Evolutionary conservation across 2,888 invertebrate genomes (phyloP), one percentile per base, ranked within the genome.

Genomic region (Lochmaea capreae): DNA sequence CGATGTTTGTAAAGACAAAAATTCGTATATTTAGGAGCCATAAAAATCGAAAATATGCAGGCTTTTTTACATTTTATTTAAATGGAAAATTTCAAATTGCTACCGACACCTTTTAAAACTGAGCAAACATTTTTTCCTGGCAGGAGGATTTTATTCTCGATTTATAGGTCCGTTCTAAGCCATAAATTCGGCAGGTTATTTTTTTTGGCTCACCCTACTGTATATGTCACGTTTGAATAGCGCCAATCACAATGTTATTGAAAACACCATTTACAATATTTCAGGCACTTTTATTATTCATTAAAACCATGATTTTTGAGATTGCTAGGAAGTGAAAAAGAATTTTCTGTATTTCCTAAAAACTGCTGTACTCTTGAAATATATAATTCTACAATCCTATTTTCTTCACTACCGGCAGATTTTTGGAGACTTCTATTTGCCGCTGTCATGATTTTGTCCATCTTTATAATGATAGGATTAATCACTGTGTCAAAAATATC

Each of bases 401-500:
- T 33, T 39, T 61, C 61, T 16, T 61, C 14, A 39, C 12, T 11
- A 42, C 42, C 26, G 11, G 57, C 16, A 2, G 16, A 16, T 16
- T 67, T 57, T 68, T 72, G 65, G 6, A 58, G 39, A 12, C 58
- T 22, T 22, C 62, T 72, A n/a, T 74, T 73, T 9, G 72, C 58
- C 9, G 57, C 39, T 66, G 59, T 61, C 49, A 75, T 63, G 5
- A 76, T 26, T 46, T 46, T 14, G 65, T 73, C 65, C n/a, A 76
- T 70, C 67, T 73, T 73, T 5, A 71, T 61, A 71, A 73, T 65
- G 8, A 70, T 58, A 6, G 75, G 74, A 18, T 72, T 61, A n/a
- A 76, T n/a, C 16, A 16, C 33, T 11, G 52, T 70, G 6, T 76
- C 71, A 18, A 69, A 75, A 6, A 67, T 26, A 57, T 78, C 68